Evolutionary conservation across 2,113 vertebrate genomes (phyloP).

Genomic region (Phycodurus eques): DNA sequence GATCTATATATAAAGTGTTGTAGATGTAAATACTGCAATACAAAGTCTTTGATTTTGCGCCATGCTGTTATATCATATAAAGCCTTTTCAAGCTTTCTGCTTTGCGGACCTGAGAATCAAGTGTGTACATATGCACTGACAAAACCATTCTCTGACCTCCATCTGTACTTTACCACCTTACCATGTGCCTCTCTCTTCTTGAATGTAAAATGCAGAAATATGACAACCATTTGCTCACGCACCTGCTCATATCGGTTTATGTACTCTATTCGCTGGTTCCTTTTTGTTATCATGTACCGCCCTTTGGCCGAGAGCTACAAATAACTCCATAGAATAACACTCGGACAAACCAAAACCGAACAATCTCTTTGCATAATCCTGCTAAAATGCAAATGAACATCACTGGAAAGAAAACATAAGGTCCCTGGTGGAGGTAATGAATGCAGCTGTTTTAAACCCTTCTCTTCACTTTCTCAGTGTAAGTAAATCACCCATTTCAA

Average conservation of each 20-base stretch:
- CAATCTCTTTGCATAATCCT: background rate
- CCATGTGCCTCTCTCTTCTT: constrained; percentile 41
- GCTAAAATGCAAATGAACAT: background rate
- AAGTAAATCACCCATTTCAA: background rate
- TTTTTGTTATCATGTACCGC: background rate
- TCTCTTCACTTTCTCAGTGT: background rate
- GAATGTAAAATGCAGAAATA: constrained; percentile 8
- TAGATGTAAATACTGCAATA: constrained; percentile 20
- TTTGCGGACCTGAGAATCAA: constrained; percentile 12
- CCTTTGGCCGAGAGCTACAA: background rate
- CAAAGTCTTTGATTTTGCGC: constrained; percentile 38
- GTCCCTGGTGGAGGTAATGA: background rate
- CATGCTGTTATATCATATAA: constrained; percentile 27
- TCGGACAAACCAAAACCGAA: background rate
- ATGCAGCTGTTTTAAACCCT: background rate
- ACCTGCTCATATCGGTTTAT: background rate
- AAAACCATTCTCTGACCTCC: constrained; percentile 4
- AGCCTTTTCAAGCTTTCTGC: constrained; percentile 16
- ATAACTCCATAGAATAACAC: background rate
- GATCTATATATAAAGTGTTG: background rate
- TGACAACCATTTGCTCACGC: background rate
- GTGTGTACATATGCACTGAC: constrained; percentile 25
- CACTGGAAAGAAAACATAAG: background rate
- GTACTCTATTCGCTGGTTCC: background rate
- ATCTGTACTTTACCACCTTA: constrained; percentile 10